Evolutionary conservation across 2,888 invertebrate genomes (phyloP), one percentile per base, ranked within the genome.

Genomic region (Drosophila basisetae): DNA sequence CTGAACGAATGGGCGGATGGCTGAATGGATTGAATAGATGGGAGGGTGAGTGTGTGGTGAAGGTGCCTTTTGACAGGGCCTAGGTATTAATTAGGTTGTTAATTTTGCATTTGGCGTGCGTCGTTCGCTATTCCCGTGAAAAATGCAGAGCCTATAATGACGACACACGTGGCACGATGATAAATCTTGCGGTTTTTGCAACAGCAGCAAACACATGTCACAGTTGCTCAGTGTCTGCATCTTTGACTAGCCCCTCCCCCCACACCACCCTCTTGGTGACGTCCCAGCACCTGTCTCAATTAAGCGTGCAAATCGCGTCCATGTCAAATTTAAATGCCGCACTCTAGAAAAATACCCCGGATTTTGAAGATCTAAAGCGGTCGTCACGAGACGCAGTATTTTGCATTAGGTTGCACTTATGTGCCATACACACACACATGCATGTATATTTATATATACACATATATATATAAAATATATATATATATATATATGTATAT

Each of bases 81-180:
- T 82, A 89, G 84, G 87, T 89, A 92, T 92, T 91, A 91, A 91
- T 91, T 91, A 92, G 92, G 91, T 92, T 92, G 92, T 91, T 91
- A 92, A 92, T 91, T 92, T 91, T 91, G 89, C 91, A 91, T 91
- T 92, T 90, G 87, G 90, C 91, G 85, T 78, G 81, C 91, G 91
- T 89, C 90, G 89, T 72, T 75, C 76, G 84, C 90, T 78, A 76
- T 89, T 87, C 90, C 86, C 86, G 89, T 87, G 89, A 82, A 91
- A 78, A 73, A 54, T 47, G 76, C 89, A 78, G 66, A 68, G 79
- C 72, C 72, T 63, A 68, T 74, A 77, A 72, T 76, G 76, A 78
- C 75, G 73, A 75, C 78, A 80, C 85, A 89, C 87, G 91, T 89
- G 85, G 81, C 81, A 81, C 68, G 84, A 90, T 86, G 85, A 86